phyloP scores from a whole-genome alignment of 2,888 invertebrate species.

The Dryomyza anilis region DNA sequence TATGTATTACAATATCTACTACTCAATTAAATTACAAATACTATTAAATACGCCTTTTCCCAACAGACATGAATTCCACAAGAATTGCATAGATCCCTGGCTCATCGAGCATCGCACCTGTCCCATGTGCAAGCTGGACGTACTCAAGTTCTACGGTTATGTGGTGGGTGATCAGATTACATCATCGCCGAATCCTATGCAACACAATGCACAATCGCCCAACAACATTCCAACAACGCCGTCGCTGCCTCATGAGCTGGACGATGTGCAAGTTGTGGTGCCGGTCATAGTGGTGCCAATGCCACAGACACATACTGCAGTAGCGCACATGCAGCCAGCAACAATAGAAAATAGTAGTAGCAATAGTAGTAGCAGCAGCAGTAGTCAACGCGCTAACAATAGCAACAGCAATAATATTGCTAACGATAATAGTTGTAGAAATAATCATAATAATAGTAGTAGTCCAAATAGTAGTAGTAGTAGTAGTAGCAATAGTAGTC shows the following conservation, averaged over 20 bases:
- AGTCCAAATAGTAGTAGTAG: slow-evolving; percentile 40
- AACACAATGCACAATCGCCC: slow-evolving; percentile 29
- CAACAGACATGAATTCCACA: slow-evolving; percentile 91
- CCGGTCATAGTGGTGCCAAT: slow-evolving; percentile 31
- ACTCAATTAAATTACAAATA: neutral
- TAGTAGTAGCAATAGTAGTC: slow-evolving; percentile 42
- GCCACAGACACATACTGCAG: slow-evolving; percentile 18
- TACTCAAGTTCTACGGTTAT: slow-evolving; percentile 86
- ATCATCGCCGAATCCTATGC: slow-evolving; percentile 55
- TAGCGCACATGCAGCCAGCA: slow-evolving; percentile 1
- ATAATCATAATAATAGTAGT: slow-evolving; percentile 36
- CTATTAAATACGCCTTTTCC: neutral
- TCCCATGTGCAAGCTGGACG: slow-evolving; percentile 97
- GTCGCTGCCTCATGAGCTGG: slow-evolving; percentile 13
- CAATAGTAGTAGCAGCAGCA: slow-evolving; percentile 36
- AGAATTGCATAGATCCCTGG: slow-evolving; percentile 96
- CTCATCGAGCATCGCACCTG: slow-evolving; percentile 92
- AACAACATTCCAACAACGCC: neutral
- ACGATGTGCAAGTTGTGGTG: slow-evolving; percentile 49
- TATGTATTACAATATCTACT: slow-evolving; percentile 61
- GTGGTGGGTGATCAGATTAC: slow-evolving; percentile 71
- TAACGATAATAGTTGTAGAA: slow-evolving; percentile 33
- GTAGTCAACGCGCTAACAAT: slow-evolving; percentile 35
- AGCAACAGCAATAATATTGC: slow-evolving; percentile 46
- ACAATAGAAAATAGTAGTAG: slow-evolving; percentile 37